Base-by-base conservation (phyloP, 2,113 vertebrate genomes). In the Gallinago undulata region DNA sequence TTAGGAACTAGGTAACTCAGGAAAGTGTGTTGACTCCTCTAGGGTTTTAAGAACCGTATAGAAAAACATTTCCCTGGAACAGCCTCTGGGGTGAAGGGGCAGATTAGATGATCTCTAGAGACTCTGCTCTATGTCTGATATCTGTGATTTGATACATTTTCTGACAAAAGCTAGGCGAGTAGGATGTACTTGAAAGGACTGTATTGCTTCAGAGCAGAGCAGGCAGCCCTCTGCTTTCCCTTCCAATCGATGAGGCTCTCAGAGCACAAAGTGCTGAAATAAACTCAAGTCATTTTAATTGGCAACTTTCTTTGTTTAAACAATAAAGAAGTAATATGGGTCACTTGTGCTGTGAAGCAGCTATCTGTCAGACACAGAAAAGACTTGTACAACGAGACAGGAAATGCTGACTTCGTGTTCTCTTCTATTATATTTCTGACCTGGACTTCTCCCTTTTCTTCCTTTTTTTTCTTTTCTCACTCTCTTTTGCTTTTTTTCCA, bases 211-310 rank as follows among this genome's bases (percentile, higher is more conserved):
- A 67, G n/a, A 63, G 50, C 55, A 84, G 51, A 90, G 55, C 59
- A 94, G 79, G 64, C 53, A 73, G 11, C 27, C 30, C 23, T 53
- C 23, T 68, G 19, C 47, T 51, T 84, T 94, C 82, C 84, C 37
- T 93, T 87, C 68, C 79, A 86, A 85, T 85, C 79, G 30, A 56
- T 90, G 82, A 68, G 30, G 45, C 15, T 82, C 72, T 79, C 74
- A 80, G 87, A 77, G 48, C 6, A 25, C 51, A 63, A 80, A 95
- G 60, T 37, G 30, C 56, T 78, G 82, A 88, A 91, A 86, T 70
- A 94, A 96, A 90, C 59, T 74, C 67, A 23, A 88, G 73, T 50
- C 56, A 84, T 77, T 93, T 93, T 95, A 96, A 97, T 88, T 93
- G 94, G 75, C 0, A 0, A 63, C 51, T 84, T 86, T 9, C 85